Evolutionary conservation across 2,888 invertebrate genomes (phyloP), one percentile per base, ranked within the genome.

Genomic region (Meliscaeva auricollis): DNA sequence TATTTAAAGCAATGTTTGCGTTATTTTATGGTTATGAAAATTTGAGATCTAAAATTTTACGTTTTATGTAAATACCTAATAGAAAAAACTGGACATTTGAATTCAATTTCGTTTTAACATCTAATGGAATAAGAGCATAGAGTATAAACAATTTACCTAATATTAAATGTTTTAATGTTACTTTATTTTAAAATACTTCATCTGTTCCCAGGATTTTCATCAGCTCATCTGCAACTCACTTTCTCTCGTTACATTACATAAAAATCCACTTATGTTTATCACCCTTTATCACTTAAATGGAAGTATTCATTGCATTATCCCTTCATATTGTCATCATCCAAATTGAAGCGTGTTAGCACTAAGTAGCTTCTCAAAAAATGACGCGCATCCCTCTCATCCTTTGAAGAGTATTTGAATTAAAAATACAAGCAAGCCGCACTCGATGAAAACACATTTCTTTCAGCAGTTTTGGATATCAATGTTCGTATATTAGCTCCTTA

Each of bases 271-370:
- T 50, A 38, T 70, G 66, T 70, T 70, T 54, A 84, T 72, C 74
- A 79, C 84, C 68, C 70, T 58, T 84, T 38, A 20, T 35, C 56
- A 30, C 17, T 20, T 15, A 11, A 26, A 64, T 48, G 46, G 13
- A 20, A 69, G 13, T 22, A 72, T 60, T 50, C 56, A 41, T 60
- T 73, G 32, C 22, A 66, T 30, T 13, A 9, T 41, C 66, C 66
- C 41, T 48, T 69, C 26, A 2, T 11, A 6, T 3, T 62, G 46
- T 17, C 56, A 74, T 56, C 75, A 74, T 52, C 20, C 32, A 81
- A 64, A 70, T 60, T 70, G 73, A 78, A 87, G 87, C 77, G 77
- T 87, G 82, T 87, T 78, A 66, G 62, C 87, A 78, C 82, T 82
- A 64, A 82, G 68, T 54, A 68, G 30, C 48, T 50, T 26, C 58